Conservation (phyloP, 2,797 vertebrate genomes). For the Chrysocyon brachyurus region DNA sequence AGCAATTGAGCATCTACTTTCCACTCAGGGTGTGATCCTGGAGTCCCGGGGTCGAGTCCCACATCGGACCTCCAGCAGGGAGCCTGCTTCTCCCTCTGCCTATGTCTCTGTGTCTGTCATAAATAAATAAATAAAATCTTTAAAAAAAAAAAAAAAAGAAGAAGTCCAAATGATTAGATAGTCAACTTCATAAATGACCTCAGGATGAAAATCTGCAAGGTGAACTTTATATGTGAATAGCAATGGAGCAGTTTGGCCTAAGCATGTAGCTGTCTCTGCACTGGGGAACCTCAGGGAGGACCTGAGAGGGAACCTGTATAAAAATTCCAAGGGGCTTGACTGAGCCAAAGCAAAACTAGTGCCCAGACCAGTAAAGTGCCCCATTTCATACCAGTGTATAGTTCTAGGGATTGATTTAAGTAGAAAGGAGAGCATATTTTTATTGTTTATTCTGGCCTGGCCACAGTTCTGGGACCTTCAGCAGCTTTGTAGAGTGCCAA, state of each 20-base stretch:
- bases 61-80: too few species aligned
- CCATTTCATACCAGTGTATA: neutral
- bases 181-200: neutral
- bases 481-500: neutral
- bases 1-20: too few species aligned
- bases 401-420: neutral
- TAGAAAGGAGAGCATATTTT: neutral
- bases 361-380: neutral
- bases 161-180: neutral
- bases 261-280: neutral
- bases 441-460: neutral
- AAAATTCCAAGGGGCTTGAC: neutral
- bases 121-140: too few species aligned
- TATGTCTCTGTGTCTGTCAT: too few species aligned
- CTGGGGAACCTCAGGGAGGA: neutral
- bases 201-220: neutral
- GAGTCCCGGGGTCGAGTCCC: too few species aligned
- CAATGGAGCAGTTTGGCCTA: neutral
- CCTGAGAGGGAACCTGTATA: neutral
- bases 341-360: constrained; percentile 12
- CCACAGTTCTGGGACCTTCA: neutral
- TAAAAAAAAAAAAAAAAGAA: neutral
- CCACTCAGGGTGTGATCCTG: too few species aligned
- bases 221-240: neutral
- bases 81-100: too few species aligned